Conservation (phyloP, 1,140 invertebrate species). For the Habropoda laboriosa region DNA sequence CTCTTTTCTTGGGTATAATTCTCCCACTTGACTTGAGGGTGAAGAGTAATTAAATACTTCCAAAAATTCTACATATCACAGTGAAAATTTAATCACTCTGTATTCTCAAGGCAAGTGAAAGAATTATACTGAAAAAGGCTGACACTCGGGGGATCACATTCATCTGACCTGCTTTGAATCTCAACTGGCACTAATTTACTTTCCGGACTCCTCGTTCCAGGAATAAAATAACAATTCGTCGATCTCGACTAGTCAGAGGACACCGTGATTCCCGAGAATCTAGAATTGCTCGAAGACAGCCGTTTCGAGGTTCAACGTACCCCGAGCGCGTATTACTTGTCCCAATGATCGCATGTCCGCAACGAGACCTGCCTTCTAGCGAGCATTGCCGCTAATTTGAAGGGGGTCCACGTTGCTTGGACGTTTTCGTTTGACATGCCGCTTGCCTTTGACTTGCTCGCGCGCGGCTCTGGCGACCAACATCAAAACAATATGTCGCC, state of each 20-base stretch:
- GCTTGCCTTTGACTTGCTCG: constrained; percentile 54
- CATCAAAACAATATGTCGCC: constrained; percentile 25
- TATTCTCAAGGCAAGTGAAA: no score
- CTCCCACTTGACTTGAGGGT: no score
- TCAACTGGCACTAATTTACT: no score
- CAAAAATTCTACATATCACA: no score
- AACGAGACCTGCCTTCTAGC: constrained; percentile 53
- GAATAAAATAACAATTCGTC: no score
- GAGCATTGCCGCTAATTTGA: constrained; percentile 62
- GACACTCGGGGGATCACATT: no score
- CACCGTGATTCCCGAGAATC: constrained; percentile 25
- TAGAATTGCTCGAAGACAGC: constrained; percentile 7
- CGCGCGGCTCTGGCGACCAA: constrained; percentile 36
- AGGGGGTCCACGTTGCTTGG: constrained; percentile 43
- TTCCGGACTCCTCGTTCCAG: no score
- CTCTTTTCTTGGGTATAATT: no score
- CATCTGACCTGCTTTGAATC: no score
- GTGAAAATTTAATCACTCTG: no score
- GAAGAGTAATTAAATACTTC: no score
- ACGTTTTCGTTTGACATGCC: constrained; percentile 60
- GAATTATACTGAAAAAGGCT: no score
- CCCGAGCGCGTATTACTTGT: constrained; percentile 49
- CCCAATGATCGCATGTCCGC: constrained; percentile 59
- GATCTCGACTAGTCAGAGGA: neutral
- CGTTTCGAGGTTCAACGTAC: constrained; percentile 55